A percentile compares a stretch with the other conserved stretches of the same genome.
These are phyloP conservation scores for Dolichopus griseipennis DNA, from an alignment of 2,888 invertebrate genomes.

Conservation along the genomic window DNA sequence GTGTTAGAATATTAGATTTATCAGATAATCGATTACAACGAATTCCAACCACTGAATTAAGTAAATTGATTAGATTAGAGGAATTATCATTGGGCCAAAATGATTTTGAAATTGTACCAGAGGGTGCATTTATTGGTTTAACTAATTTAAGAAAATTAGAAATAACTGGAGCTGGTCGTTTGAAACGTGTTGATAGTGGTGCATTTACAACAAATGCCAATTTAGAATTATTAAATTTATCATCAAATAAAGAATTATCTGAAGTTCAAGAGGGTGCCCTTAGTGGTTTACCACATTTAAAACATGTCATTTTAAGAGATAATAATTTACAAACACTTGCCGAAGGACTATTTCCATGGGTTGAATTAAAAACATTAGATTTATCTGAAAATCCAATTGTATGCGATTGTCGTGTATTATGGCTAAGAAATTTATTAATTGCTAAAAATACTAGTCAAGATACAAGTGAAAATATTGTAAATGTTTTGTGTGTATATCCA, in stretches of 20 bases:
- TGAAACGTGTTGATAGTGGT: constrained; percentile 65
- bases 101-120: constrained; percentile 60
- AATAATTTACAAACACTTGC: constrained; percentile 66
- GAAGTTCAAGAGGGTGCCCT: constrained; percentile 68
- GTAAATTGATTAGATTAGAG: constrained; percentile 63
- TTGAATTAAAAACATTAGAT: constrained; percentile 64
- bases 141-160: constrained; percentile 68
- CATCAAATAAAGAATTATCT: constrained; percentile 66
- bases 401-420: constrained; percentile 71
- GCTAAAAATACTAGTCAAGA: constrained; percentile 30
- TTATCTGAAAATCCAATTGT: constrained; percentile 73
- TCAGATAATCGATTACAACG: constrained; percentile 68
- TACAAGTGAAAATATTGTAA: constrained; percentile 35
- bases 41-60: constrained; percentile 68
- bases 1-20: constrained; percentile 66
- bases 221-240: constrained; percentile 64
- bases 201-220: constrained; percentile 74
- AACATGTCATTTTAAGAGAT: constrained; percentile 65
- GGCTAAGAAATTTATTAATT: constrained; percentile 63
- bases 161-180: constrained; percentile 65
- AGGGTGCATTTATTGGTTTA: constrained; percentile 68
- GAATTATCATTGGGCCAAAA: constrained; percentile 77
- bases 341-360: constrained; percentile 73
- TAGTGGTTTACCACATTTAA: constrained; percentile 68
- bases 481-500: constrained; percentile 63